These are phyloP conservation scores for Oxytorus armatus DNA, from an alignment of 2,888 invertebrate genomes.

Conservation along the genomic window DNA sequence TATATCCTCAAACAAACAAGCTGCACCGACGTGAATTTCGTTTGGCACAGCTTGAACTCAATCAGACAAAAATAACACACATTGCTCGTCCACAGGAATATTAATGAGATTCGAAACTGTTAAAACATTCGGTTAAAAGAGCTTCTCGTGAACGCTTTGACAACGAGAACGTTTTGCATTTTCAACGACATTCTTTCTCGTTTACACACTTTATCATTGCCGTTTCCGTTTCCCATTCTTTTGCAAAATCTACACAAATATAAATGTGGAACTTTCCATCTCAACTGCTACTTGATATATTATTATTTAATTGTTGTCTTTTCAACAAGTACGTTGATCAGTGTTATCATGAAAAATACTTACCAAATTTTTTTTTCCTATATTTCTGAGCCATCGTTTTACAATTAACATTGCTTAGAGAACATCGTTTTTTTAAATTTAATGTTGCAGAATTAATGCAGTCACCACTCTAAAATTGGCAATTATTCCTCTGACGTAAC, in stretches of 20 bases:
- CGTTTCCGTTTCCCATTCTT: not conserved
- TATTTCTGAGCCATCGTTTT: too few species aligned
- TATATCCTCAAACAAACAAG: constrained; percentile 13
- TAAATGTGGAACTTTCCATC: not conserved
- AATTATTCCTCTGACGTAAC: too few species aligned
- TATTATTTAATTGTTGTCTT: not conserved
- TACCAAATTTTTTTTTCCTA: too few species aligned
- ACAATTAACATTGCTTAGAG: too few species aligned
- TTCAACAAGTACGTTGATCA: too few species aligned
- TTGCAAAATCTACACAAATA: not conserved
- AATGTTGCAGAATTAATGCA: too few species aligned
- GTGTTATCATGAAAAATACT: too few species aligned
- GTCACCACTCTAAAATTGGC: too few species aligned
- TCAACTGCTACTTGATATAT: not conserved
- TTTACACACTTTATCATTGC: not conserved
- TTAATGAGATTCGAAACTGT: constrained; percentile 6
- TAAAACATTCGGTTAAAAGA: not conserved
- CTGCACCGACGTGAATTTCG: constrained; percentile 23
- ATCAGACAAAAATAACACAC: constrained; percentile 39
- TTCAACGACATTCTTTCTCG: constrained; percentile 16
- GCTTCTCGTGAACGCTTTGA: not conserved
- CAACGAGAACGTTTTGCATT: constrained; percentile 22
- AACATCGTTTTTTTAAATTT: too few species aligned
- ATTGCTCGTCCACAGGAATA: constrained; percentile 1
- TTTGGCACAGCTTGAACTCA: constrained; percentile 34